phyloP scores from a whole-genome alignment of 2,888 invertebrate species.

The Temnothorax rugatulus region DNA sequence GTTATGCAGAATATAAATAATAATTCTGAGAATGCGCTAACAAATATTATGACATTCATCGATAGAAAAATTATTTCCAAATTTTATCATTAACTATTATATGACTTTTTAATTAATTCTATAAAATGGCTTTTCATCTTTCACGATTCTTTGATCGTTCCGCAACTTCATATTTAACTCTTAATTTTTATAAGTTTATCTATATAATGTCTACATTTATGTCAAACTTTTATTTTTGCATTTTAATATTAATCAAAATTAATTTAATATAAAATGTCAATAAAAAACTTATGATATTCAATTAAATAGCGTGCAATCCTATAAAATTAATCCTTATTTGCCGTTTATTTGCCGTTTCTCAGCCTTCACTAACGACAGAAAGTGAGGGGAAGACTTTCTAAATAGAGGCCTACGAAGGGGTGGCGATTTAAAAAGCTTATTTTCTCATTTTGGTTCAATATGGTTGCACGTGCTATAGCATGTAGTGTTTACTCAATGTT shows the following conservation, averaged over 20 bases:
- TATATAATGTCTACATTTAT: slow-evolving; percentile 2
- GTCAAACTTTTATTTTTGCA: neutral
- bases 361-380: slow-evolving; percentile 18
- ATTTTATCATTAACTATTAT: neutral
- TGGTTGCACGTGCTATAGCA: slow-evolving; percentile 69
- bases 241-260: neutral
- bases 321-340: slow-evolving; percentile 49
- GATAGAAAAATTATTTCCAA: neutral
- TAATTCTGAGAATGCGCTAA: neutral
- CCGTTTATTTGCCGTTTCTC: slow-evolving; percentile 63
- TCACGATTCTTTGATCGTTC: neutral
- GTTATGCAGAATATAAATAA: neutral
- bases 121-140: neutral
- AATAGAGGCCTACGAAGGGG: slow-evolving; percentile 54
- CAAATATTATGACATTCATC: neutral
- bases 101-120: neutral
- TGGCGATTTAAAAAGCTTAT: slow-evolving; percentile 74
- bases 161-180: neutral
- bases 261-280: slow-evolving; percentile 26
- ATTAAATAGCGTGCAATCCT: neutral
- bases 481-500: slow-evolving; percentile 79
- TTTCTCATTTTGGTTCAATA: slow-evolving; percentile 79
- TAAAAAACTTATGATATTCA: neutral
- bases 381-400: slow-evolving; percentile 19
- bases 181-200: slow-evolving; percentile 14